phyloP scores from a whole-genome alignment of 2,888 invertebrate species.

The Phania funesta region DNA sequence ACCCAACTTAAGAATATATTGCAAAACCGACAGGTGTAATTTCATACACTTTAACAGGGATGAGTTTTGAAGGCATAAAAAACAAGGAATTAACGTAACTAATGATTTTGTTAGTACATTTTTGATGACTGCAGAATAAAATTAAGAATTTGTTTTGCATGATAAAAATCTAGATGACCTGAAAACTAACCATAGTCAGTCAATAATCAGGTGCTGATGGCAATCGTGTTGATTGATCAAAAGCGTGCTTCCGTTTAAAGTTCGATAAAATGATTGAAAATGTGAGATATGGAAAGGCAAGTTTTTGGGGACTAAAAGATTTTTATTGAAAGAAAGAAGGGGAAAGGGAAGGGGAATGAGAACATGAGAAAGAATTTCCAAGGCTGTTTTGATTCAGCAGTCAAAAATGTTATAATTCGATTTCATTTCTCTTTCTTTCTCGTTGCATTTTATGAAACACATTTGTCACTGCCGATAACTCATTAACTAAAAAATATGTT shows the following conservation, averaged over 20 bases:
- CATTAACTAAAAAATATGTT: neutral
- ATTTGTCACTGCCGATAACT: neutral
- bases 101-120: conserved; percentile 38
- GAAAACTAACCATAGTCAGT: conserved; percentile 11
- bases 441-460: neutral
- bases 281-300: too few species aligned
- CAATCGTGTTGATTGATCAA: conserved; percentile 1
- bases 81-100: conserved; percentile 25
- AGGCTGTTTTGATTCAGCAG: too few species aligned
- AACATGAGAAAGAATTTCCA: too few species aligned
- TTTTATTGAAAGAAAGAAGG: too few species aligned
- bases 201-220: conserved; percentile 32
- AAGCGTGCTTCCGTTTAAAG: conserved; percentile 22
- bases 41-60: conserved; percentile 22
- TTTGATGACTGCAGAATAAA: neutral
- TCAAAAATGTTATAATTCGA: too few species aligned
- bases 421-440: too few species aligned
- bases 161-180: conserved; percentile 43
- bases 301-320: too few species aligned
- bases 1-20: neutral
- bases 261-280: neutral
- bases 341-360: too few species aligned
- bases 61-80: neutral
- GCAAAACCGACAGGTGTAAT: conserved; percentile 55
- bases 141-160: neutral